These are phyloP conservation scores for Zaprionus bogoriensis DNA, from an alignment of 2,888 invertebrate species.

Conservation along the genomic window DNA sequence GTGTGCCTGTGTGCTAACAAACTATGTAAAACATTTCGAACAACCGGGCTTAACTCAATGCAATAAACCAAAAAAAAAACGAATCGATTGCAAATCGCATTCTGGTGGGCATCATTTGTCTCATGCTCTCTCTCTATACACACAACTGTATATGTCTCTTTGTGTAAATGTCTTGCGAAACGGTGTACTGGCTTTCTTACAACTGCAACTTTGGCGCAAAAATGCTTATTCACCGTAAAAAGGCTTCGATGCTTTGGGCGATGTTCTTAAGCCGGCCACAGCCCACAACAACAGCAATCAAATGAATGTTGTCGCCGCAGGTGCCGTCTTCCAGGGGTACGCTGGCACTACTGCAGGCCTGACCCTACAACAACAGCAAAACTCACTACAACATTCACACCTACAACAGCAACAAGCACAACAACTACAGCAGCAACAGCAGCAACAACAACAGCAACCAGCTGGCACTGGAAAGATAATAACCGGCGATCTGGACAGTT, in stretches of 20 bases:
- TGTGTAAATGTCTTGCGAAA: constrained; percentile 72
- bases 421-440: constrained; percentile 73
- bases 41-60: constrained; percentile 22
- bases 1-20: constrained; percentile 14
- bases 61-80: constrained; percentile 4
- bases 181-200: constrained; percentile 64
- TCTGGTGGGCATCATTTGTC: constrained; percentile 65
- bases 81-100: constrained; percentile 25
- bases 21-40: constrained; percentile 15
- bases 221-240: constrained; percentile 50
- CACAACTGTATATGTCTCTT: constrained; percentile 66
- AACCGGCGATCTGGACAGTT: constrained; percentile 96
- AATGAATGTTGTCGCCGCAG: constrained; percentile 82
- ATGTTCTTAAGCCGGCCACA: constrained; percentile 86
- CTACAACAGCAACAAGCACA: constrained; percentile 71
- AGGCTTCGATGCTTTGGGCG: constrained; percentile 90
- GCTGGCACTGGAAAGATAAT: constrained; percentile 88
- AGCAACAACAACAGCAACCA: constrained; percentile 82
- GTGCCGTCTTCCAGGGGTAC: constrained; percentile 69
- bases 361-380: constrained; percentile 68
- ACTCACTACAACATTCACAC: constrained; percentile 68
- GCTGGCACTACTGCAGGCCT: constrained; percentile 51
- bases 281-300: constrained; percentile 71
- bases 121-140: constrained; percentile 46
- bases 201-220: constrained; percentile 33